A percentile compares a stretch with the other conserved stretches of the same genome.
phyloP scores from a whole-genome alignment of 2,113 vertebrate species.

The Hippoglossus stenolepis region DNA sequence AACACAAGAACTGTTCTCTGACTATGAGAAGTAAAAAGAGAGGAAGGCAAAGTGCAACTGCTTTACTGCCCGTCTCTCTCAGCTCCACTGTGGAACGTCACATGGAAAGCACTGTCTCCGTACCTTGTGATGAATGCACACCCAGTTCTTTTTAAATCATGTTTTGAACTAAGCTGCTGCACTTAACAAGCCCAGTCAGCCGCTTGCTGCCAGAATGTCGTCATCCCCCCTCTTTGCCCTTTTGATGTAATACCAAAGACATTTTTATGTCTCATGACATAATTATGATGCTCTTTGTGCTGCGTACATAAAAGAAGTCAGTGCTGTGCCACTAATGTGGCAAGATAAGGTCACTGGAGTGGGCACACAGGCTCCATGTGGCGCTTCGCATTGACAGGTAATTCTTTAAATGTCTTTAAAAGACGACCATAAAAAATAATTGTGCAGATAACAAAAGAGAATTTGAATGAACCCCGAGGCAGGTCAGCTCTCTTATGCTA shows the following conservation, averaged over 20 bases:
- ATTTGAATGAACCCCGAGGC: slow-evolving; percentile 65
- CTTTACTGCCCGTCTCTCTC: not conserved
- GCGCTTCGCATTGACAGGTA: slow-evolving; percentile 12
- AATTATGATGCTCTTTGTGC: slow-evolving; percentile 29
- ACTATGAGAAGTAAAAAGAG: slow-evolving; percentile 6
- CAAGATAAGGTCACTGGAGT: slow-evolving; percentile 15
- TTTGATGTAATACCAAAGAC: slow-evolving; percentile 14
- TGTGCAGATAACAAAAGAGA: slow-evolving; percentile 65
- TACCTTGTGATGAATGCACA: not conserved
- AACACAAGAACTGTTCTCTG: not conserved
- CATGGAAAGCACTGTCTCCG: not conserved
- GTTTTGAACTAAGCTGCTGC: not conserved
- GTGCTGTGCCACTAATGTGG: slow-evolving; percentile 13
- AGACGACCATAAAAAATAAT: slow-evolving; percentile 52
- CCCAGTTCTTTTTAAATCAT: not conserved
- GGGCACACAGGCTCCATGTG: not conserved
- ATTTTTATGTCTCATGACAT: slow-evolving; percentile 37
- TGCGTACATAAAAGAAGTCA: slow-evolving; percentile 25
- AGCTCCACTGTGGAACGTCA: not conserved
- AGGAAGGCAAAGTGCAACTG: not conserved
- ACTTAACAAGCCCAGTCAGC: not conserved
- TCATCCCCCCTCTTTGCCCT: slow-evolving; percentile 23
- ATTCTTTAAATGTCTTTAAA: slow-evolving; percentile 29
- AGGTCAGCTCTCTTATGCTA: slow-evolving; percentile 44
- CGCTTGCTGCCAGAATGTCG: not conserved